A percentile compares a stretch with the other conserved stretches of the same genome.
These are phyloP conservation scores for Rallus crepitans DNA, from an alignment of 2,797 vertebrate genomes.

Conservation along the genomic window DNA sequence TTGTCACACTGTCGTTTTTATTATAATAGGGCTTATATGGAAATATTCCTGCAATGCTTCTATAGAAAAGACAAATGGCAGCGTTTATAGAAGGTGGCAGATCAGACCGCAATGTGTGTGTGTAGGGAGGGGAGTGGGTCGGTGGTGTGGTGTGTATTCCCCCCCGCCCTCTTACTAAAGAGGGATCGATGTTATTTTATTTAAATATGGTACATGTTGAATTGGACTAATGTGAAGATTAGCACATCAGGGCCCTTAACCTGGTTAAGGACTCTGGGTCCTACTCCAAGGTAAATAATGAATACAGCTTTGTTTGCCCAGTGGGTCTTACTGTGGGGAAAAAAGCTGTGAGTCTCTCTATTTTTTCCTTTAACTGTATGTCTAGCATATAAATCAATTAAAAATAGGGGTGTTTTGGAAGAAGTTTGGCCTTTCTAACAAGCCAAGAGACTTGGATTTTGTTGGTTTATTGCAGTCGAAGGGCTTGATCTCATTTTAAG, in stretches of 20 bases:
- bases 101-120: background rate
- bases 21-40: constrained; percentile 54
- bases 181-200: constrained; percentile 11
- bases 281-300: constrained; percentile 32
- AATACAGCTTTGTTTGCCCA: constrained; percentile 24
- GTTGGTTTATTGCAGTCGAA: background rate
- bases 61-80: constrained; percentile 53
- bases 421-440: background rate
- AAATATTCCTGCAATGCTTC: constrained; percentile 56
- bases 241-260: constrained; percentile 23
- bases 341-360: background rate
- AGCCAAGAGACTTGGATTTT: background rate
- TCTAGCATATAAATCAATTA: background rate
- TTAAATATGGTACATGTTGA: background rate
- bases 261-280: constrained; percentile 27
- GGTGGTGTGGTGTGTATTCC: accelerated
- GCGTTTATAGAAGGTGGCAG: constrained; percentile 46
- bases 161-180: background rate
- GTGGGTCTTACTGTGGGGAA: background rate
- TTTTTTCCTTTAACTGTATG: background rate
- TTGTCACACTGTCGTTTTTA: constrained; percentile 62
- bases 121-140: background rate
- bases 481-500: background rate
- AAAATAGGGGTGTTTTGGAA: background rate
- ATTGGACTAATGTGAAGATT: constrained; percentile 18